Evolutionary conservation across 2,888 invertebrate species (phyloP).

Genomic region (Leptarthrus brevirostris): DNA sequence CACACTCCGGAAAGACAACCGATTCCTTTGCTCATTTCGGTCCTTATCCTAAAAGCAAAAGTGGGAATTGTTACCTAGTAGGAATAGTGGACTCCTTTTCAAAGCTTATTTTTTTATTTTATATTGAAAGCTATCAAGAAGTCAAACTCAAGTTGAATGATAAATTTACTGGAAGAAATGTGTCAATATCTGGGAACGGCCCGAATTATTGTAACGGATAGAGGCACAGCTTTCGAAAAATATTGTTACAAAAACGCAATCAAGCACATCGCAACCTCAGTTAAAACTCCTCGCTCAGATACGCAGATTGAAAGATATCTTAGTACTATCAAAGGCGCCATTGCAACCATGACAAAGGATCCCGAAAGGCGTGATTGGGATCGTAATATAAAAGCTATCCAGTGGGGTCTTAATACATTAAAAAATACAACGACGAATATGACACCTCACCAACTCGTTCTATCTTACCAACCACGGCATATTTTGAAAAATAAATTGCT

Average conservation of each 20-base stretch:
- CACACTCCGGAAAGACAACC: constrained; percentile 52
- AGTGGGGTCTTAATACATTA: constrained; percentile 24
- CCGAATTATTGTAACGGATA: too few species aligned
- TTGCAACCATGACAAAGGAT: constrained; percentile 13
- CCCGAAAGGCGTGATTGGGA: constrained; percentile 21
- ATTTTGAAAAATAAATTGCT: constrained; percentile 40
- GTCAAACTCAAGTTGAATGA: too few species aligned
- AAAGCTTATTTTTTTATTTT: too few species aligned
- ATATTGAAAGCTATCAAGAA: too few species aligned
- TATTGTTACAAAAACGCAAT: constrained; percentile 33
- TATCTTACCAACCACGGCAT: constrained; percentile 32
- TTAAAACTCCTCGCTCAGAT: constrained; percentile 41
- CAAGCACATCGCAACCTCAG: constrained; percentile 35
- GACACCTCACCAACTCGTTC: constrained; percentile 31
- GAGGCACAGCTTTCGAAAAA: too few species aligned
- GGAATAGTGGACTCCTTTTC: too few species aligned
- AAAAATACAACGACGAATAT: constrained; percentile 18
- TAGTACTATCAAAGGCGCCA: constrained; percentile 5
- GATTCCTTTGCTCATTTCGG: constrained; percentile 55
- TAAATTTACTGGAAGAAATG: too few species aligned
- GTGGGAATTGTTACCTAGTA: too few species aligned
- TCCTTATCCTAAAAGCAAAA: constrained; percentile 49
- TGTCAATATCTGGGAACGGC: too few species aligned
- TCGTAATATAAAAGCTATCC: neutral
- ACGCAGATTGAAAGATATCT: constrained; percentile 32